Base-by-base conservation (phyloP, 2,797 vertebrate genomes). In the Anomalospiza imberbis region DNA sequence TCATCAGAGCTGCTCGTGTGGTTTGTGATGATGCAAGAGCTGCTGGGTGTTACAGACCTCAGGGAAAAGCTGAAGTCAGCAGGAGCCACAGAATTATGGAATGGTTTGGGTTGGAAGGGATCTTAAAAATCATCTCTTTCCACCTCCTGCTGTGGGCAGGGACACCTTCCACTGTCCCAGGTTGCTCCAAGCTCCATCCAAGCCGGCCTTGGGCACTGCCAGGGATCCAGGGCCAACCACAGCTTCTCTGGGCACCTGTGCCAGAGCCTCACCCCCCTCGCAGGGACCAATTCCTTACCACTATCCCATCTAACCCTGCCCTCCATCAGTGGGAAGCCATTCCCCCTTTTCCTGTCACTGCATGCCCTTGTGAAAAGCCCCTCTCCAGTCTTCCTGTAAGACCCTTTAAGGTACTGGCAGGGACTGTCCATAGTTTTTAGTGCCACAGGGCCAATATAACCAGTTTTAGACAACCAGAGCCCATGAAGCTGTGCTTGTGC, bases 141-240 rank as follows among this genome's bases (percentile, higher is more conserved):
- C 44, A 6, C 13, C 48, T 36, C 54, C 50, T 38, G 24, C 36
- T 63, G 19, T 18, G 28, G 32, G 18, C 70, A 68, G 48, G 42
- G 87, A 45, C 57, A 26, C 17, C n/a, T 63, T 0, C 44, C 79
- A 10, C n/a, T 3, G 2, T 6, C 57, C 79, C 72, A 71, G 71
- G 38, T 0, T 51, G 44, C 45, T 63, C 44, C 71, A 0, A 48
- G 4, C 24, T 48, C 0, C 0, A 0, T 57, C 44, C 79, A 65
- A 0, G 51, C 65, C 24, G 45, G 21, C 38, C 72, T 71, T 31
- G 72, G 65, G 0, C 58, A 58, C 12, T 63, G 1, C 14, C 72
- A 83, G 72, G 50, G 63, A 16, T 51, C 19, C 72, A 76, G 79
- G 44, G 26, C 15, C 62, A 70, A 50, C 63, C 78, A 1, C 36